phyloP scores from a whole-genome alignment of 2,113 vertebrate species.

The Oenanthe melanoleuca region DNA sequence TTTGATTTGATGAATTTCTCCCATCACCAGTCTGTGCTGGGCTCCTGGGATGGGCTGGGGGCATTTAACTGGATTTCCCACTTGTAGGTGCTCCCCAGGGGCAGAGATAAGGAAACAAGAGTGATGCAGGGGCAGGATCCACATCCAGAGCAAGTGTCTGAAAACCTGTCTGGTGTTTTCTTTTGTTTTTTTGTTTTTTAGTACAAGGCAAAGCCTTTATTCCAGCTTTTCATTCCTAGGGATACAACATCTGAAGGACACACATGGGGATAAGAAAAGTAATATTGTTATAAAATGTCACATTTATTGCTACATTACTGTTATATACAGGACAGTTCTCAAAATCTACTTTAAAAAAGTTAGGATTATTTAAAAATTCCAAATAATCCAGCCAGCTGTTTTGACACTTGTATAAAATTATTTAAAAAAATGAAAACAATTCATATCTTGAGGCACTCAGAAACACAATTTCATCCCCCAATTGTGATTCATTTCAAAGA shows the following conservation, averaged over 20 bases:
- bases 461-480: slow-evolving; percentile 74
- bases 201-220: slow-evolving; percentile 64
- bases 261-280: slow-evolving; percentile 77
- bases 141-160: not conserved
- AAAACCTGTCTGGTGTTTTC: not conserved
- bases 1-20: not conserved
- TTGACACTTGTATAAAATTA: slow-evolving; percentile 80
- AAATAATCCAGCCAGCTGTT: slow-evolving; percentile 84
- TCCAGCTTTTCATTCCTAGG: slow-evolving; percentile 61
- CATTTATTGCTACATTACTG: slow-evolving; percentile 97
- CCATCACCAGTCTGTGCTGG: not conserved
- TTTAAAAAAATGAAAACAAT: slow-evolving; percentile 72
- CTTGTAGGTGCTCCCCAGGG: not conserved
- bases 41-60: not conserved
- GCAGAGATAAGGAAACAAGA: not conserved
- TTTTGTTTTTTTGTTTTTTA: not conserved
- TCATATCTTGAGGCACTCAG: slow-evolving; percentile 77
- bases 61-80: not conserved
- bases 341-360: slow-evolving; percentile 86
- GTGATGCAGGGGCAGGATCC: not conserved
- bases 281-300: slow-evolving; percentile 92
- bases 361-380: slow-evolving; percentile 80
- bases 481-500: slow-evolving; percentile 61
- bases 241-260: slow-evolving; percentile 87
- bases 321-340: slow-evolving; percentile 93